Conservation (phyloP, 2,888 invertebrate genomes). For the Epinotia bilunana region DNA sequence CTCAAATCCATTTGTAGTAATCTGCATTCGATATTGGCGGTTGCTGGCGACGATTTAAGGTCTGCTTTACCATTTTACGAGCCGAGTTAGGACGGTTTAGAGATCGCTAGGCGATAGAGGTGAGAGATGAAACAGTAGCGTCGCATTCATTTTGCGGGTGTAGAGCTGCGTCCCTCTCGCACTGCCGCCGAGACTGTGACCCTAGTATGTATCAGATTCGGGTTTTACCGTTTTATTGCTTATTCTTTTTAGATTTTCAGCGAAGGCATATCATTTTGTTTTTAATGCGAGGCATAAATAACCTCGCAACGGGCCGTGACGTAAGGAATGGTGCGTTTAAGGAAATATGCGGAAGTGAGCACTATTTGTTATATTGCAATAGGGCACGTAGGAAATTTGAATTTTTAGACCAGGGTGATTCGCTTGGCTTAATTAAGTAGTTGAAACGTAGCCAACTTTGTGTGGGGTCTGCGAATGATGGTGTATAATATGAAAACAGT, state of each 20-base stretch:
- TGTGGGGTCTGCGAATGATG: constrained; percentile 30
- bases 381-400: constrained; percentile 49
- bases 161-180: constrained; percentile 76
- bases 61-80: constrained; percentile 69
- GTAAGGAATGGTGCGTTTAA: constrained; percentile 78
- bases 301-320: constrained; percentile 76
- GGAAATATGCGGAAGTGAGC: constrained; percentile 74
- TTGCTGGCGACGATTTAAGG: constrained; percentile 66
- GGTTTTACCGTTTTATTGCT: constrained; percentile 85
- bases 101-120: constrained; percentile 82
- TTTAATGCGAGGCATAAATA: constrained; percentile 83
- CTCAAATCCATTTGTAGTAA: constrained; percentile 84
- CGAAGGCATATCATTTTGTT: constrained; percentile 84
- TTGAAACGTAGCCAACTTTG: constrained; percentile 49
- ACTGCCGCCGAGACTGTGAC: constrained; percentile 77
- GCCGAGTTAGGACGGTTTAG: constrained; percentile 80
- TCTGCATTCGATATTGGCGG: constrained; percentile 73
- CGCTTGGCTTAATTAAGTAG: constrained; percentile 53
- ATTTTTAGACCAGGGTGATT: constrained; percentile 47
- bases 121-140: constrained; percentile 85
- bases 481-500: constrained; percentile 30
- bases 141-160: constrained; percentile 81
- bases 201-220: constrained; percentile 85
- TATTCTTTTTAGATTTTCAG: constrained; percentile 85
- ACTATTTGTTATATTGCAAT: constrained; percentile 65